Base-by-base conservation (phyloP, 1,140 invertebrate genomes). In the Ephestia elutella region DNA sequence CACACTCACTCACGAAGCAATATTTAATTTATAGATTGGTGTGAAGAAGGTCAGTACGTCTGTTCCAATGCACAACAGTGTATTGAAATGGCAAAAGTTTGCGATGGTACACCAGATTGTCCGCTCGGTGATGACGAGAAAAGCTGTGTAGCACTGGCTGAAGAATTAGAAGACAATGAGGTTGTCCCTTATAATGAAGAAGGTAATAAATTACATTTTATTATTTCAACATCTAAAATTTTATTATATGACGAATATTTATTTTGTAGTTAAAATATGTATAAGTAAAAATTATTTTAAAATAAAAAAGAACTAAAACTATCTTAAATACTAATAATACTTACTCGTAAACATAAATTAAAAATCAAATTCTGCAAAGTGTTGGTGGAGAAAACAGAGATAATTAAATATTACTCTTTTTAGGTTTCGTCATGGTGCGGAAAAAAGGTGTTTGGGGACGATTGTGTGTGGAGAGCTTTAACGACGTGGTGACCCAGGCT, bases 81-180 rank as follows among this genome's bases (percentile, higher is more conserved):
- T 75, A 87, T 95, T 1, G 90, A 94, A 49, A 90, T 89, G 67
- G 78, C 70, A 0, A 91, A 90, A 63, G 91, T 95, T 28, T 96
- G 95, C 82, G 93, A 97, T 81, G 94, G 94, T 0, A 82, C 87
- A 8, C 89, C 90, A 18, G 94, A 97, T 72, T 97, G 96, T 87
- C 94, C 93, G 0, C 89, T 92, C 56, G 94, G 93, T 0, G 95
- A 96, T 75, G 96, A 97, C 81, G 96, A 97, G 81, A 91, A 91
- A 48, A 92, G 93, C 58, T 95, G 94, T 69, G 92, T 91, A 5
- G 90, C 90, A 3, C 78, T 91, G 13, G 87, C 90, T 4, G 81
- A 85, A 59, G 78, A 89, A 60, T 68, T 89, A 21, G 78, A 89
- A 55, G 74, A 85, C 57, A 90, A 90, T 44, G 88, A 90, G 69